phyloP scores from a whole-genome alignment of 2,113 vertebrate genomes.

The Chinchilla lanigera region DNA sequence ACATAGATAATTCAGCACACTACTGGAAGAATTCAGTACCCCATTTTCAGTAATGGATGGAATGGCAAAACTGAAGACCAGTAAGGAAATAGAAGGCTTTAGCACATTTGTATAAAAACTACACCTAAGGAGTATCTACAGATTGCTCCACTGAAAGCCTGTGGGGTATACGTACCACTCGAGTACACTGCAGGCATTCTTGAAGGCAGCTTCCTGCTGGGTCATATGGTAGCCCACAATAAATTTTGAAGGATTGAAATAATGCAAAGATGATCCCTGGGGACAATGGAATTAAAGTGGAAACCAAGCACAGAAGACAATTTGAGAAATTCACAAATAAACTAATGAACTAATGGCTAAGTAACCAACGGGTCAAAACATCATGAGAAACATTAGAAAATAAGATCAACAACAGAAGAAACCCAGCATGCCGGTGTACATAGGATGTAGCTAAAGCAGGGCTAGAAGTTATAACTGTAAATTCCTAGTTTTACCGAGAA shows the following conservation, averaged over 20 bases:
- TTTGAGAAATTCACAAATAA: not conserved
- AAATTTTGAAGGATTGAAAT: not conserved
- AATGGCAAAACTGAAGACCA: not conserved
- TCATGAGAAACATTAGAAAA: not conserved
- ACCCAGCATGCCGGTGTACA: too few relatives aligned
- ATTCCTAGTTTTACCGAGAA: not conserved
- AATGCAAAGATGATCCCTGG: not conserved
- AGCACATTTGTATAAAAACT: too few relatives aligned
- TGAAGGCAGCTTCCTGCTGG: too few relatives aligned
- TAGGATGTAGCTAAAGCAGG: not conserved
- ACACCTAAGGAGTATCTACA: not conserved
- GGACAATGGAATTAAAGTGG: not conserved
- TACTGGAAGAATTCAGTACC: not conserved
- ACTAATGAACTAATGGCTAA: too few relatives aligned
- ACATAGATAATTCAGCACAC: too few relatives aligned
- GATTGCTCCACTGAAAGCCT: fast-evolving
- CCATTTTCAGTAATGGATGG: not conserved
- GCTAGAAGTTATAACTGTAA: not conserved
- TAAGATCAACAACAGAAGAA: not conserved
- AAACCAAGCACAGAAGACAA: not conserved
- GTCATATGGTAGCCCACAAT: not conserved
- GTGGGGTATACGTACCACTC: fast-evolving
- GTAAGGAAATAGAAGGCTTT: too few relatives aligned
- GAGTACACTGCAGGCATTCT: not conserved
- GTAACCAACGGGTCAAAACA: too few relatives aligned